These are phyloP conservation scores for Zaprionus vittiger DNA, from an alignment of 1,140 invertebrate genomes.

Conservation along the genomic window DNA sequence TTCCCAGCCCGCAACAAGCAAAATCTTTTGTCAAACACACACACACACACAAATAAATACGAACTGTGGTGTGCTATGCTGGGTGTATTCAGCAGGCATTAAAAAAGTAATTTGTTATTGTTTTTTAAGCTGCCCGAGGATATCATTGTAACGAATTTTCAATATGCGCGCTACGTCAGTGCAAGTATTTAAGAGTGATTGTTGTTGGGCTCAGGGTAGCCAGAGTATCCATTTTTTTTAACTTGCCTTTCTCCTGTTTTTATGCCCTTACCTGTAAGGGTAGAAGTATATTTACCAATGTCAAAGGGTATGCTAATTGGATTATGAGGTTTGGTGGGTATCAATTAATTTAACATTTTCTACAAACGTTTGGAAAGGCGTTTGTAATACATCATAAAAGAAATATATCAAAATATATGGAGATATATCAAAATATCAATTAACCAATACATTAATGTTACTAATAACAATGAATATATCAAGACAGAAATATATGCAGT, in stretches of 20 bases:
- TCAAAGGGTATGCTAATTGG: slow-evolving; percentile 20
- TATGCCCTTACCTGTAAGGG: background rate
- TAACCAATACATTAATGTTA: background rate
- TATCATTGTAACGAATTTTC: slow-evolving; percentile 61
- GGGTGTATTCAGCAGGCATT: slow-evolving; percentile 45
- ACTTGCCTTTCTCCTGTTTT: slow-evolving; percentile 3
- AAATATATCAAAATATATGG: background rate
- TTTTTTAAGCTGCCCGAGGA: slow-evolving; percentile 58
- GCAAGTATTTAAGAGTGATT: slow-evolving; percentile 61
- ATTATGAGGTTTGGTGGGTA: background rate
- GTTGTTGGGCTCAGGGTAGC: slow-evolving; percentile 19
- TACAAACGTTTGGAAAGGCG: background rate
- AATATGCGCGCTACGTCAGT: slow-evolving; percentile 52
- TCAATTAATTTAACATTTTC: background rate
- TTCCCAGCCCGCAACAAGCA: slow-evolving; percentile 48
- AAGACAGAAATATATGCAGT: too few species aligned
- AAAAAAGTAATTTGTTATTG: slow-evolving; percentile 68
- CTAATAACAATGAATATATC: background rate
- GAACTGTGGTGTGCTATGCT: slow-evolving; percentile 10
- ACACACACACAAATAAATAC: slow-evolving; percentile 26
- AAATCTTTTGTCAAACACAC: slow-evolving; percentile 53
- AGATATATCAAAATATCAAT: background rate
- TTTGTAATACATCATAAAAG: background rate
- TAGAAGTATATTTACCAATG: slow-evolving; percentile 4
- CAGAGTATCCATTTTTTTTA: background rate